Conservation (phyloP, 2,797 vertebrate genomes). For the Enteromius paludinosus region DNA sequence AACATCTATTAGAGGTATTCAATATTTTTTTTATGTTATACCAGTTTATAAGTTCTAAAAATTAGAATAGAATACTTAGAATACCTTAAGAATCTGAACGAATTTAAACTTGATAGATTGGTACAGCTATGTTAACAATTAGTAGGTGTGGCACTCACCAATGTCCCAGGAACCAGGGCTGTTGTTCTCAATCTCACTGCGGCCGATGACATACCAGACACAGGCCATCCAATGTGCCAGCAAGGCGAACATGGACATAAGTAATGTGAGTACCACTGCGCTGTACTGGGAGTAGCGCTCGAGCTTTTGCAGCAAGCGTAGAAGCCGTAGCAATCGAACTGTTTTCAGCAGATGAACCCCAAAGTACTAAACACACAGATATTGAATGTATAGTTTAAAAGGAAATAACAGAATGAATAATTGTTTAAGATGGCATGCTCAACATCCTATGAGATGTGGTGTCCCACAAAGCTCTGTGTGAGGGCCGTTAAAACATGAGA, state of each 20-base stretch:
- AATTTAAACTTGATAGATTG: neutral
- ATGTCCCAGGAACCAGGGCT: slow-evolving; percentile 92
- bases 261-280: slow-evolving; percentile 93
- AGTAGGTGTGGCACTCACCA: slow-evolving; percentile 77
- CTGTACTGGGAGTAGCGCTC: slow-evolving; percentile 98
- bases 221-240: slow-evolving; percentile 99
- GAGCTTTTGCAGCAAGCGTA: slow-evolving; percentile 95
- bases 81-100: neutral
- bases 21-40: neutral
- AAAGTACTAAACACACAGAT: slow-evolving; percentile 83
- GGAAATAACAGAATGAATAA: neutral
- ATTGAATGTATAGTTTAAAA: neutral
- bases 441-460: neutral
- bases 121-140: neutral
- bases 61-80: too few relatives aligned
- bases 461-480: slow-evolving; percentile 28
- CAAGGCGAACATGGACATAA: slow-evolving; percentile 98
- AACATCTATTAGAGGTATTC: neutral
- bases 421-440: neutral
- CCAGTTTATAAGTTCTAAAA: too few relatives aligned
- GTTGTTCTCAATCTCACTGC: slow-evolving; percentile 95
- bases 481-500: neutral
- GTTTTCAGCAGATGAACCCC: slow-evolving; percentile 97
- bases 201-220: slow-evolving; percentile 98
- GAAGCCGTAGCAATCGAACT: slow-evolving; percentile 90